Conservation (phyloP, 2,797 vertebrate genomes). For the Pangasius sanitwongsei region DNA sequence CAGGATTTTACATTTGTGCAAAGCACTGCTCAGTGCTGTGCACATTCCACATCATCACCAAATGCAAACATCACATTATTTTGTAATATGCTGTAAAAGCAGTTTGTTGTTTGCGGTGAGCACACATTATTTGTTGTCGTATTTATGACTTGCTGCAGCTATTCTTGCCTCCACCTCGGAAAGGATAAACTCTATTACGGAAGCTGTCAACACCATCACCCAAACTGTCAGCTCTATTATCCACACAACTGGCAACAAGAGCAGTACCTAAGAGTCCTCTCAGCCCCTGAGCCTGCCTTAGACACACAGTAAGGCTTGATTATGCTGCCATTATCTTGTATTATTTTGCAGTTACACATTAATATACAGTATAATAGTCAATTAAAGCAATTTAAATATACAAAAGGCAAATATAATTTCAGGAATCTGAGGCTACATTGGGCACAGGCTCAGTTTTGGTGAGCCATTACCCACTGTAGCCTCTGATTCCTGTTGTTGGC, state of each 20-base stretch:
- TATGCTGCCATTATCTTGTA: constrained; percentile 37
- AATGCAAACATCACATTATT: constrained; percentile 30
- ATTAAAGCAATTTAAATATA: background rate
- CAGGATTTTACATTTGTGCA: background rate
- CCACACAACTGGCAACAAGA: constrained; percentile 31
- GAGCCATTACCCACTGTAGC: background rate
- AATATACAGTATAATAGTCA: constrained; percentile 15
- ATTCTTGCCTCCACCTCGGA: constrained; percentile 32
- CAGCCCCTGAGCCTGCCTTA: background rate
- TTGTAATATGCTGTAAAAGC: constrained; percentile 25
- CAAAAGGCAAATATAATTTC: background rate
- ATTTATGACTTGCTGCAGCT: constrained; percentile 30
- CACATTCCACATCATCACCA: background rate
- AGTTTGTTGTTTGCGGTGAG: constrained; percentile 35
- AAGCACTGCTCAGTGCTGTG: background rate
- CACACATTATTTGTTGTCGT: constrained; percentile 41
- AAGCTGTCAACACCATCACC: constrained; percentile 42
- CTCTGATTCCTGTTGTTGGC: background rate
- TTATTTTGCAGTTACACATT: constrained; percentile 34
- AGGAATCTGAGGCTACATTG: background rate
- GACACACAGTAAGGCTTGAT: constrained; percentile 24
- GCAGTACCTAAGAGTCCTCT: constrained; percentile 14
- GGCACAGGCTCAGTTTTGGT: background rate
- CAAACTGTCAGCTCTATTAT: constrained; percentile 46
- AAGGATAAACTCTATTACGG: constrained; percentile 46